phyloP scores from a whole-genome alignment of 2,888 invertebrate species.

The Mimumesa dahlbomi region DNA sequence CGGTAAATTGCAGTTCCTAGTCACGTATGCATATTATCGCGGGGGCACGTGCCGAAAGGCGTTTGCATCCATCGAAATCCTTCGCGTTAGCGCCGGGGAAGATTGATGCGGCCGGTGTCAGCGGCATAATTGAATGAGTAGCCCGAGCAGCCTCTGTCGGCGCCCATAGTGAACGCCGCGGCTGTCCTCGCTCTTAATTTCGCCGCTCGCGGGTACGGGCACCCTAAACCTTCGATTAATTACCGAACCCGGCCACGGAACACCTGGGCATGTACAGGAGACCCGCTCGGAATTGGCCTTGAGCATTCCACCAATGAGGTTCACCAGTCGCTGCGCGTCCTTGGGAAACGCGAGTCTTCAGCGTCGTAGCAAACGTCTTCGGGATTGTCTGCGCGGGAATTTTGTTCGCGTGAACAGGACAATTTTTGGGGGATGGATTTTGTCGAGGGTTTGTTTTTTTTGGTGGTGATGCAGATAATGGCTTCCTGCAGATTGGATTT shows the following conservation, averaged over 20 bases:
- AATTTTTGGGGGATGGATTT: too few relatives aligned
- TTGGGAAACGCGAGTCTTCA: too few relatives aligned
- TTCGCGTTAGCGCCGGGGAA: constrained; percentile 66
- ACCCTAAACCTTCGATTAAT: constrained; percentile 74
- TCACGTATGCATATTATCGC: constrained; percentile 28
- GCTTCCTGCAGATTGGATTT: too few relatives aligned
- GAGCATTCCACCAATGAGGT: constrained; percentile 58
- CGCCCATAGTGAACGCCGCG: constrained; percentile 58
- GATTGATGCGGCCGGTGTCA: constrained; percentile 77
- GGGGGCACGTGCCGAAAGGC: constrained; percentile 55
- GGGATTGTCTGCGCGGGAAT: too few relatives aligned
- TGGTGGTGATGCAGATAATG: too few relatives aligned
- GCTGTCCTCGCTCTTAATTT: constrained; percentile 70
- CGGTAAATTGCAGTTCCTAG: constrained; percentile 32
- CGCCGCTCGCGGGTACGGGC: constrained; percentile 65
- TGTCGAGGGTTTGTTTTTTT: too few relatives aligned
- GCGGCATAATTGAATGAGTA: constrained; percentile 79
- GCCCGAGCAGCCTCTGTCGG: constrained; percentile 64
- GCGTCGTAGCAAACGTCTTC: too few relatives aligned
- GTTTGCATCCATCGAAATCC: constrained; percentile 57
- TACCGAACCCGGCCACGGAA: constrained; percentile 67
- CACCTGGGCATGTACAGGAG: constrained; percentile 67
- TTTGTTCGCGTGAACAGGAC: too few relatives aligned
- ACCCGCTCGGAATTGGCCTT: constrained; percentile 55
- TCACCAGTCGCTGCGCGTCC: too few relatives aligned